Evolutionary conservation across 2,113 vertebrate species (phyloP).

Genomic region (Hylia prasina): DNA sequence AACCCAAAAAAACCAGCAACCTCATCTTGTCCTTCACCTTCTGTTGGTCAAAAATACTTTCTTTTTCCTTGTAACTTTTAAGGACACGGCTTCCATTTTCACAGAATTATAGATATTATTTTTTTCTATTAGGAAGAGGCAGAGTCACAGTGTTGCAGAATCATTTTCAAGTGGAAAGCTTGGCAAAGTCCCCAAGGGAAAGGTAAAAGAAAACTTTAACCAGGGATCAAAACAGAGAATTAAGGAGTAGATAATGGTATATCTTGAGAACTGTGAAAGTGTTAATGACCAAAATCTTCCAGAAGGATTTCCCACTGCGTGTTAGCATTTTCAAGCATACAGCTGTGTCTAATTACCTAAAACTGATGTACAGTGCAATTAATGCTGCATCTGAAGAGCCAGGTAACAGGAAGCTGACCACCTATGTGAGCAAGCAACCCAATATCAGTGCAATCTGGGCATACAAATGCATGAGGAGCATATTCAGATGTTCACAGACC

Average conservation of each 20-base stretch:
- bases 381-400: not conserved
- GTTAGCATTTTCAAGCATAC: not conserved
- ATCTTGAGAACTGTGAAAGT: not conserved
- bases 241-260: not conserved
- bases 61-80: not conserved
- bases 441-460: not conserved
- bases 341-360: not conserved
- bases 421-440: not conserved
- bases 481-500: not conserved
- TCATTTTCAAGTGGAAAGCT: not conserved
- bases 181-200: not conserved
- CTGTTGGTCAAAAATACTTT: not conserved
- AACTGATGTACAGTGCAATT: not conserved
- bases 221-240: not conserved
- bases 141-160: not conserved
- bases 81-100: not conserved
- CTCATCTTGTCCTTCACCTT: not conserved
- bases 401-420: not conserved
- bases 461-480: not conserved
- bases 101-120: not conserved
- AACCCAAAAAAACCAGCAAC: not conserved
- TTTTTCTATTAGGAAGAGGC: not conserved
- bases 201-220: not conserved
- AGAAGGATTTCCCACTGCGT: not conserved
- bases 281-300: not conserved